A percentile compares a stretch with the other conserved stretches of the same genome.
phyloP scores from a whole-genome alignment of 2,113 vertebrate species.

The Malurus melanocephalus region DNA sequence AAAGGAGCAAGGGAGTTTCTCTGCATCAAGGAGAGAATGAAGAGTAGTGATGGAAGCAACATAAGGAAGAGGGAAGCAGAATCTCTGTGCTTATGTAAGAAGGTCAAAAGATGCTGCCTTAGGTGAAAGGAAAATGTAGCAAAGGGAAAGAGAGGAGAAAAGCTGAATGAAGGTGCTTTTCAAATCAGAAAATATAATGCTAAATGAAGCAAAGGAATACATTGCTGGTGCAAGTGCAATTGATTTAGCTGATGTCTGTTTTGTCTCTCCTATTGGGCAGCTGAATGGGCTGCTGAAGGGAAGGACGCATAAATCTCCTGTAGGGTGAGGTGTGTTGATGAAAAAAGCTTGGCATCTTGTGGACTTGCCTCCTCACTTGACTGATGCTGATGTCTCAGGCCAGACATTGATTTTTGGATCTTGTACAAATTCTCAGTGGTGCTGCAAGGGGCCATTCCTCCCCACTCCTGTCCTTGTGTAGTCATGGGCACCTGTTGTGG shows the following conservation, averaged over 20 bases:
- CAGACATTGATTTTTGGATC: background rate
- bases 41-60: background rate
- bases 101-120: background rate
- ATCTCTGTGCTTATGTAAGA: background rate
- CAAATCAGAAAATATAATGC: background rate
- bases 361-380: background rate
- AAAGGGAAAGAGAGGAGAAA: background rate
- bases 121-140: background rate
- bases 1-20: background rate
- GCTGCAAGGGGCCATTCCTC: background rate
- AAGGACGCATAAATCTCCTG: background rate
- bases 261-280: background rate
- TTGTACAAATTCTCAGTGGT: background rate
- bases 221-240: rapidly evolving
- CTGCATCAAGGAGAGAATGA: background rate
- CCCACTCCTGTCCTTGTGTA: background rate
- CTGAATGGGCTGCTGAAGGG: background rate
- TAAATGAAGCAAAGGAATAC: background rate
- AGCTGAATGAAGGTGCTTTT: background rate
- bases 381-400: background rate
- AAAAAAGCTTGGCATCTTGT: background rate
- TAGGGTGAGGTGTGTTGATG: background rate
- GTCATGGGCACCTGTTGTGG: rapidly evolving
- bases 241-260: background rate
- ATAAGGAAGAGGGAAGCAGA: background rate